Base-by-base conservation (phyloP, 2,797 vertebrate genomes). In the Otolemur crassicaudatus region DNA sequence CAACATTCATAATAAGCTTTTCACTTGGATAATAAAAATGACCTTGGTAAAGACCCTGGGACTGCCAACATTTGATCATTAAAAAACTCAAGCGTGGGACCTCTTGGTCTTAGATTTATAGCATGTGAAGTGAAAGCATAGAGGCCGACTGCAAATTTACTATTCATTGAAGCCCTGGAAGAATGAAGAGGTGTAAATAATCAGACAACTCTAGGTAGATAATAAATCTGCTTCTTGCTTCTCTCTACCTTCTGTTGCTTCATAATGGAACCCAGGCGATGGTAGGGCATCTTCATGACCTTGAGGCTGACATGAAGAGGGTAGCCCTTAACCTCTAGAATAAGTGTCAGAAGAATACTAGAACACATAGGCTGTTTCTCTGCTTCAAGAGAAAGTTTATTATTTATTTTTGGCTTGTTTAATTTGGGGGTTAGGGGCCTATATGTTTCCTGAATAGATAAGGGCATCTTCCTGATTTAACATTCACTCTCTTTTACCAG, bases 71-170 rank as follows among this genome's bases (percentile, higher is more conserved):
- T 92, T 94, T 84, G 90, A 93, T 90, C 80, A 94, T 79, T 75
- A 90, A 85, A 81, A 73, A 91, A 81, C 72, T 90, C 94, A 93
- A 95, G 87, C 77, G 23, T 93, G 61, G 46, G 22, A 37, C 75
- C 70, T 92, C 88, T 96, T 76, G 9, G 11, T 60, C 17, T 79
- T 90, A 40, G 81, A 97, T 96, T 97, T 97, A 97, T 80, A 95
- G 81, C 65, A 61, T 67, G 96, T 72, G 17, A 92, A 94, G 46
- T 90, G 6, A 8, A 94, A 70, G 60, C 53, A 40, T 70, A 87
- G 63, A 85, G 92, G 92, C 73, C 96, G 93, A 81, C 81, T 92
- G 53, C 40, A 96, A 95, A 97, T 96, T 96, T 96, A 86, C 84
- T 96, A 88, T 80, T 94, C 91, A 88, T 7, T 31, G 70, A 94